Percentiles rank a stretch among this genome's conserved stretches.
phyloP scores from a whole-genome alignment of 2,113 vertebrate genomes.

The Deroptyus accipitrinus region DNA sequence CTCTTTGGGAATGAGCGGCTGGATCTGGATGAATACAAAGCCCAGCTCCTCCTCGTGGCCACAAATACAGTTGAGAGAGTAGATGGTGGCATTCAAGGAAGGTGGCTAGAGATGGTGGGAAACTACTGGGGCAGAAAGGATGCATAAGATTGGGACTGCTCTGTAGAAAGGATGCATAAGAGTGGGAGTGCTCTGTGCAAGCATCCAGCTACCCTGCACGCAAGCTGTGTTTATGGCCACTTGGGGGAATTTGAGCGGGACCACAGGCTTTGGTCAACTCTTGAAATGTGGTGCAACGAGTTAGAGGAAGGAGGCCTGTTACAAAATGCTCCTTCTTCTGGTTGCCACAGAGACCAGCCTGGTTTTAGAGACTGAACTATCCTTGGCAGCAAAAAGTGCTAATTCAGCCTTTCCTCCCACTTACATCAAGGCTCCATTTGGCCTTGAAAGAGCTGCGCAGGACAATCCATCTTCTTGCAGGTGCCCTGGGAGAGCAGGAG shows the following conservation, averaged over 20 bases:
- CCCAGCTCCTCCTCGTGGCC: background rate
- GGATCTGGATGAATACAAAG: background rate
- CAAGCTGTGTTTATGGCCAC: background rate
- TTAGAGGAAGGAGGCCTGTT: constrained; percentile 26
- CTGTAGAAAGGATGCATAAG: background rate
- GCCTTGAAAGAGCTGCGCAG: background rate
- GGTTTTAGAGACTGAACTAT: background rate
- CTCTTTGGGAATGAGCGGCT: background rate
- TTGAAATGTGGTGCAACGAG: background rate
- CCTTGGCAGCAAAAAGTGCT: constrained; percentile 21
- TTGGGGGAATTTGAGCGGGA: background rate
- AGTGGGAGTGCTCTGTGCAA: background rate
- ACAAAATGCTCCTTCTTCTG: background rate
- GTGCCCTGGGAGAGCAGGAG: background rate
- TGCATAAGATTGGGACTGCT: background rate
- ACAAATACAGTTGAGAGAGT: background rate
- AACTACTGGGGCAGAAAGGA: background rate
- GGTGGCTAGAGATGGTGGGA: background rate
- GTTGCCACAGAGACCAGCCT: background rate
- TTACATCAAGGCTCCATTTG: background rate
- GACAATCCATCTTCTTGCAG: background rate
- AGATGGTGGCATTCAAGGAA: background rate
- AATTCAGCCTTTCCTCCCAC: constrained; percentile 8
- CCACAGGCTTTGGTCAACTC: background rate
- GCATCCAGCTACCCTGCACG: accelerated